Conservation (phyloP, 2,888 invertebrate genomes). For the Quadriops clusia region DNA sequence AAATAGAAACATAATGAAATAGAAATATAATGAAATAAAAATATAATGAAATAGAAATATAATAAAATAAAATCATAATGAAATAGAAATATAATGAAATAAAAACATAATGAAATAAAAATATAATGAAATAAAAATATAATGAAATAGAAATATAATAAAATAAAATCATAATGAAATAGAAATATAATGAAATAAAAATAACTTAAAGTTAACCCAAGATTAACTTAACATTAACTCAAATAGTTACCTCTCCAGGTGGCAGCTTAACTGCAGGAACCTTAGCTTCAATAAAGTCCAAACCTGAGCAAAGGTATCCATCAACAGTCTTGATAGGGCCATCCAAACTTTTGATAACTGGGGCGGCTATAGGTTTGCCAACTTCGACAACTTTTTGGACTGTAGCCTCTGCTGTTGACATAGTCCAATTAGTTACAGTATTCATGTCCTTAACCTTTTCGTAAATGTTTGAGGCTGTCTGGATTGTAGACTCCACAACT, state of each 20-base stretch:
- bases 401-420: slow-evolving; percentile 43
- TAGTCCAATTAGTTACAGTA: slow-evolving; percentile 42
- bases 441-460: slow-evolving; percentile 46
- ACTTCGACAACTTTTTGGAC: slow-evolving; percentile 41
- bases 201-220: too few relatives aligned
- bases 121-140: too few relatives aligned
- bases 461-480: slow-evolving; percentile 44
- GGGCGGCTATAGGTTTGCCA: slow-evolving; percentile 39
- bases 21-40: too few relatives aligned
- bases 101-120: too few relatives aligned
- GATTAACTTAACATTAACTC: too few relatives aligned
- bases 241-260: slow-evolving; percentile 38
- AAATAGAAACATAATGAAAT: too few relatives aligned
- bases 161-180: too few relatives aligned
- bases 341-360: slow-evolving; percentile 41
- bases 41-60: too few relatives aligned
- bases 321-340: slow-evolving; percentile 43
- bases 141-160: too few relatives aligned
- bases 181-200: too few relatives aligned
- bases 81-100: too few relatives aligned
- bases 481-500: slow-evolving; percentile 44
- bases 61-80: too few relatives aligned
- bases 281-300: slow-evolving; percentile 44
- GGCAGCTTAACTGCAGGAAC: slow-evolving; percentile 45
- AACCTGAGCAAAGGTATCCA: slow-evolving; percentile 42